A percentile compares a stretch with the other conserved stretches of the same genome.
Evolutionary conservation across 2,888 invertebrate genomes (phyloP).

Genomic region (Erynnis tages): DNA sequence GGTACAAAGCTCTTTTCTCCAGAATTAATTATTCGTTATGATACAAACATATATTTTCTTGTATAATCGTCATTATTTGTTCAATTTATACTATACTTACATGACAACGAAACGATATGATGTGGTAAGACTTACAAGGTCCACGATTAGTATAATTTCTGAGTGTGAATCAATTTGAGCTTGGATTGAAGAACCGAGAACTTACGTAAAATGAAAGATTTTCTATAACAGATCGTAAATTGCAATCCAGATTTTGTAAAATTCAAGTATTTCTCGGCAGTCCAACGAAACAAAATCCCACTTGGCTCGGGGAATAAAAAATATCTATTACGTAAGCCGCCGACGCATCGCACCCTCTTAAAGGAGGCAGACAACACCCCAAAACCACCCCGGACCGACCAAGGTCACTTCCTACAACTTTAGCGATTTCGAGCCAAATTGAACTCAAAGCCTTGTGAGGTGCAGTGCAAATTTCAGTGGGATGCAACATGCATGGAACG

Average conservation of each 20-base stretch:
- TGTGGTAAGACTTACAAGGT: too few species aligned
- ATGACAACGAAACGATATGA: too few species aligned
- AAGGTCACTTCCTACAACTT: constrained; percentile 63
- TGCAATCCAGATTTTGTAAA: neutral
- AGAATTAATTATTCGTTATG: too few species aligned
- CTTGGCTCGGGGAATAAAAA: constrained; percentile 51
- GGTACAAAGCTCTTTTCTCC: too few species aligned
- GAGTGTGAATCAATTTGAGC: too few species aligned
- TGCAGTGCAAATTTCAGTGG: neutral
- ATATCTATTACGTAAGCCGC: constrained; percentile 71
- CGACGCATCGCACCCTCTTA: constrained; percentile 54
- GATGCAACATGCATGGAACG: neutral
- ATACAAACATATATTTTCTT: too few species aligned
- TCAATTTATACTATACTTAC: too few species aligned
- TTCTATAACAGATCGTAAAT: neutral
- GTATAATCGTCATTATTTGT: too few species aligned
- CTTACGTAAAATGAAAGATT: too few species aligned
- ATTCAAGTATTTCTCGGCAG: neutral
- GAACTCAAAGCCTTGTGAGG: constrained; percentile 1
- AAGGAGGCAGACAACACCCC: constrained; percentile 54
- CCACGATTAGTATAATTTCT: too few species aligned
- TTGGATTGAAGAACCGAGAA: too few species aligned
- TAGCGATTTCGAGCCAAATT: constrained; percentile 16
- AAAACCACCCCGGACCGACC: constrained; percentile 54
- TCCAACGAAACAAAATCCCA: constrained; percentile 21